Percentiles rank a stretch among this genome's conserved stretches.
Conservation (phyloP, 2,888 invertebrate species). For the Chymomyza procnemis region DNA sequence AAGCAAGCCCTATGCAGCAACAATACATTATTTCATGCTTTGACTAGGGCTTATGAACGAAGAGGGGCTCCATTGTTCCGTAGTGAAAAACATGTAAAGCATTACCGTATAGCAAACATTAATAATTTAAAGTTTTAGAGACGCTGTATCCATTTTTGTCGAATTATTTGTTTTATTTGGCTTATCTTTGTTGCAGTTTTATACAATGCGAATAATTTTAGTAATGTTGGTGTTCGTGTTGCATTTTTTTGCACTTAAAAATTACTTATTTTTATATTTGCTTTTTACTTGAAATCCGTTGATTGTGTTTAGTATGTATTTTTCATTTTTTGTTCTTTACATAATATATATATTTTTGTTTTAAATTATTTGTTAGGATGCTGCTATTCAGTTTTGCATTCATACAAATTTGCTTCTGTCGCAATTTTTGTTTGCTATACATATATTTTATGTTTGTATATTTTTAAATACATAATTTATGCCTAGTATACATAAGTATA, state of each 20-base stretch:
- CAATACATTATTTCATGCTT: too few relatives aligned
- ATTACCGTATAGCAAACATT: too few relatives aligned
- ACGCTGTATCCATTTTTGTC: slow-evolving; percentile 6
- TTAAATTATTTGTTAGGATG: slow-evolving; percentile 35
- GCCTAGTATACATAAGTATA: slow-evolving; percentile 51
- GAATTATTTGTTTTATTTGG: slow-evolving; percentile 64
- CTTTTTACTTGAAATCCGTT: slow-evolving; percentile 56
- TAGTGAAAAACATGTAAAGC: too few relatives aligned
- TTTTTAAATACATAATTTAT: slow-evolving; percentile 58
- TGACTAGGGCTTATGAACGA: too few relatives aligned
- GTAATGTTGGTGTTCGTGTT: slow-evolving; percentile 20
- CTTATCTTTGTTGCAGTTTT: slow-evolving; percentile 62
- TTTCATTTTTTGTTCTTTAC: slow-evolving; percentile 11
- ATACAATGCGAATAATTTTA: slow-evolving; percentile 44
- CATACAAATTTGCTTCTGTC: not conserved
- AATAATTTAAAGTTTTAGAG: not conserved
- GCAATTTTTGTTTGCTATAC: slow-evolving; percentile 8
- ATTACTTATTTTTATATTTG: slow-evolving; percentile 51
- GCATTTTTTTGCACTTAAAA: slow-evolving; percentile 54
- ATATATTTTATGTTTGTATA: slow-evolving; percentile 34
- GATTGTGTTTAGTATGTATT: slow-evolving; percentile 44
- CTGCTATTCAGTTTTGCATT: slow-evolving; percentile 7
- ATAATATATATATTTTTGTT: slow-evolving; percentile 16
- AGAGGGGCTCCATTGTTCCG: too few relatives aligned
- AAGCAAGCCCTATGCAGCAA: too few relatives aligned